Base-by-base conservation (phyloP, 2,888 invertebrate species). In the Trisateles emortualis region DNA sequence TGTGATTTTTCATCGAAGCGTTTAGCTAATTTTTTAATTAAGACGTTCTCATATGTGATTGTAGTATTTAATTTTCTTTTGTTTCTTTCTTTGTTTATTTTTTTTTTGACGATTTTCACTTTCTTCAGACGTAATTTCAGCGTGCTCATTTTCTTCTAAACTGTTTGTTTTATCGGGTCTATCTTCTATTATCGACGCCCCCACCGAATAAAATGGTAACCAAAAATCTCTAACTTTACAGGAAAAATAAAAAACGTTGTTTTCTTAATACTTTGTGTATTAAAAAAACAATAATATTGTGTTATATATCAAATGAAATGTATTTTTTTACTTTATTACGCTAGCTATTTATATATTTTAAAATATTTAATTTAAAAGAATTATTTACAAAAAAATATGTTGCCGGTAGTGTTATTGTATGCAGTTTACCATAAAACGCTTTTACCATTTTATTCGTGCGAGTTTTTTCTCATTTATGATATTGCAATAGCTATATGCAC, bases 21-120 rank as follows among this genome's bases (percentile, higher is more conserved):
- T 62, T 67, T 67, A 22, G 62, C 1, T 52, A 66, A 61, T 59
- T 59, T 64, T 62, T 67, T 59, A 61, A 56, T 67, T 67, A 67
- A 52, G 56, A 50, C 59, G 50, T 67, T 55, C 54, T 64, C 59
- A 57, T 59, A n/a, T n/a, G n/a, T n/a, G n/a, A n/a, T n/a, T 59
- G 41, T 59, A 57, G 52, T 58, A 59, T 0, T 63, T 56, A 55
- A 56, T 55, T 60, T 59, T 60, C 57, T 62, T 58, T 59, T 52
- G 50, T 52, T 26, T 39, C 32, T 44, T 52, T 41, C 35, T 46
- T 39, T 39, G 39, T 52, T 42, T 40, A 45, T 48, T 52, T 58
- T 58, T 42, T 52, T 52, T 24, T 46, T 53, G 50, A 59, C 33
- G 41, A 58, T 60, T n/a, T n/a, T n/a, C 54, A 9, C 45, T 61